Evolutionary conservation across 2,888 invertebrate genomes (phyloP).

Genomic region (Phortica magna): DNA sequence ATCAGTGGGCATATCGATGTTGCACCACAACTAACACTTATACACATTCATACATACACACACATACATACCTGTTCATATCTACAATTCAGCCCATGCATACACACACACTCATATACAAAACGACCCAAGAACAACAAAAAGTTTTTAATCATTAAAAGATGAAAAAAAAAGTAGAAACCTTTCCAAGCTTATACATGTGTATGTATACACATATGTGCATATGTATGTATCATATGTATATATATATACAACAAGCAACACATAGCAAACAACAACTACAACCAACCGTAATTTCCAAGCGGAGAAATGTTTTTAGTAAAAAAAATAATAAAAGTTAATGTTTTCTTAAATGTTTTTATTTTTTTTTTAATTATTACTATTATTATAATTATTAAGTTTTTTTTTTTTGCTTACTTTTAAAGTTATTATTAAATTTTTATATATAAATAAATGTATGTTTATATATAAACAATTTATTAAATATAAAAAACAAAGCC

Average conservation of each 20-base stretch:
- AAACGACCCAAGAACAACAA: neutral
- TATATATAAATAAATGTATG: slow-evolving; percentile 8
- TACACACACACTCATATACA: slow-evolving; percentile 2
- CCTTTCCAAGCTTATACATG: neutral
- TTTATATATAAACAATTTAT: slow-evolving; percentile 1
- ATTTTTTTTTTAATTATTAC: slow-evolving; percentile 19
- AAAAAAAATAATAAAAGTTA: slow-evolving; percentile 6
- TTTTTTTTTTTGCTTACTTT: slow-evolving; percentile 28
- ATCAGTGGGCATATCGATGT: no score
- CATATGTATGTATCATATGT: neutral
- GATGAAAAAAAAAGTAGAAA: neutral
- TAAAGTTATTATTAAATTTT: slow-evolving; percentile 37
- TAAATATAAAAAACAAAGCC: neutral
- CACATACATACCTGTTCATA: slow-evolving; percentile 24
- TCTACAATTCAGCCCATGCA: neutral
- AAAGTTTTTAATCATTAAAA: slow-evolving; percentile 29
- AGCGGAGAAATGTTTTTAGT: slow-evolving; percentile 44
- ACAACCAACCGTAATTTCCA: slow-evolving; percentile 45
- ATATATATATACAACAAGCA: neutral
- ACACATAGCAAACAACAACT: neutral
- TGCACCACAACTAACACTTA: slow-evolving; percentile 28
- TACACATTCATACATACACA: slow-evolving; percentile 35
- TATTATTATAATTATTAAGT: slow-evolving; percentile 26
- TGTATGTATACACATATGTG: neutral
- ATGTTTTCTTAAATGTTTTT: slow-evolving; percentile 16